Evolutionary conservation across 2,888 invertebrate genomes (phyloP), one percentile per base, ranked within the genome.

Genomic region (Drosophila hamatofila): DNA sequence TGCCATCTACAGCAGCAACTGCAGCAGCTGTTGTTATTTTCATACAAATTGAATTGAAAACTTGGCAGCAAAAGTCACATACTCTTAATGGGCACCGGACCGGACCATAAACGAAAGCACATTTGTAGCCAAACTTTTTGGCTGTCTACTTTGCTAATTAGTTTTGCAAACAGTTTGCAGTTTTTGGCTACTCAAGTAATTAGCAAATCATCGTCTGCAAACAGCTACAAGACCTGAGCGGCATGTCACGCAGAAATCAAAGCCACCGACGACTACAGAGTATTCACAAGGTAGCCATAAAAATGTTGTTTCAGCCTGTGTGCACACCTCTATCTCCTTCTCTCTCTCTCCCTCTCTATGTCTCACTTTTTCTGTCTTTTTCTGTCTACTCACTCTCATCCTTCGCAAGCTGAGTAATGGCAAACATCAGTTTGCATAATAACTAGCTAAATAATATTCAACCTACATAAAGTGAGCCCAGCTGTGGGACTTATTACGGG

Each of bases 21-120:
- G 41, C 44, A 48, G 60, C 49, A 33, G 54, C 55, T 62, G 51
- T 63, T 67, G 41, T n/a, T 62, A 48, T 52, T 61, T 58, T 39
- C 41, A 23, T 41, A 33, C n/a, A 63, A 76, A 79, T 77, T 74
- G 46, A 80, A 80, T 82, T 81, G 55, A 61, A 72, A 82, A 82
- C 60, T 81, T 78, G 49, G 12, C 25, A 33, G 21, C 30, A 54
- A 42, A 42, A 37, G 56, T 69, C 48, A 30, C 69, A 59, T 61
- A 56, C 60, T 68, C 25, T 35, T 54, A 46, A 46, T 11, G 25
- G 8, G 9, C n/a, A 21, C 55, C 35, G 51, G 35, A 52, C 55
- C 35, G 35, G 35, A 35, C 33, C 35, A 35, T 21, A 57, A 65
- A 12, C n/a, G 30, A 33, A 39, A 48, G 44, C 56, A 67, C 41